A percentile compares a stretch with the other conserved stretches of the same genome.
Conservation (phyloP, 2,113 vertebrate genomes). For the Calyptommatus sinebrachiatus region DNA sequence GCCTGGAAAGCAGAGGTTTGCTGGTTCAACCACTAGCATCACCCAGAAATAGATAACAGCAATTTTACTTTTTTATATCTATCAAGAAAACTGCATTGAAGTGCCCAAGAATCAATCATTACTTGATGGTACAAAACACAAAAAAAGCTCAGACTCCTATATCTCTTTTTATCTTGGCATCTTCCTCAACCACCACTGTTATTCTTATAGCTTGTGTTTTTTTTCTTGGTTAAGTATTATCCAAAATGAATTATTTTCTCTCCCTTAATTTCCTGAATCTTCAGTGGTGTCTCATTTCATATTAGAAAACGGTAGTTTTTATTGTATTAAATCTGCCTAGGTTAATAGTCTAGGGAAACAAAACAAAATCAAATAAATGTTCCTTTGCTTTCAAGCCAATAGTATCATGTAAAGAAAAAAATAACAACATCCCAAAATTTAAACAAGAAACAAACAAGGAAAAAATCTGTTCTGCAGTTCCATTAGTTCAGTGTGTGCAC, state of each 20-base stretch:
- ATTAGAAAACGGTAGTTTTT: conserved; percentile 55
- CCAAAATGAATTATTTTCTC: conserved; percentile 46
- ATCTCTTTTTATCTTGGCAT: no score
- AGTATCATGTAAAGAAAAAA: neutral
- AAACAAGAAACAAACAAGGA: neutral
- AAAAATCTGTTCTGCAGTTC: neutral
- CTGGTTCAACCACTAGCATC: no score
- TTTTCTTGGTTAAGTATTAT: conserved; percentile 13
- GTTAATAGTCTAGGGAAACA: conserved; percentile 53
- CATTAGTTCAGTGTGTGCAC: conserved; percentile 13
- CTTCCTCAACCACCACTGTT: neutral
- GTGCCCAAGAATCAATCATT: no score
- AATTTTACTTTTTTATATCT: no score
- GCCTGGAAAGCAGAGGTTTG: no score
- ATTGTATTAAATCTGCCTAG: conserved; percentile 53
- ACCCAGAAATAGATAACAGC: no score
- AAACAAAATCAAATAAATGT: conserved; percentile 47
- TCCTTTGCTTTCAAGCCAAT: conserved; percentile 43
- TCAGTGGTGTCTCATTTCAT: conserved; percentile 60
- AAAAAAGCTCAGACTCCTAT: no score
- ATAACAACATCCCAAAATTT: conserved; percentile 18
- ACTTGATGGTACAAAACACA: no score
- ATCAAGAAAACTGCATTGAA: no score
- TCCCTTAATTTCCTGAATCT: conserved; percentile 40
- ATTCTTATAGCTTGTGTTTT: neutral